A percentile compares a stretch with the other conserved stretches of the same genome.
Evolutionary conservation across 2,888 invertebrate genomes (phyloP).

Genomic region (Nemotelus nigrinus): DNA sequence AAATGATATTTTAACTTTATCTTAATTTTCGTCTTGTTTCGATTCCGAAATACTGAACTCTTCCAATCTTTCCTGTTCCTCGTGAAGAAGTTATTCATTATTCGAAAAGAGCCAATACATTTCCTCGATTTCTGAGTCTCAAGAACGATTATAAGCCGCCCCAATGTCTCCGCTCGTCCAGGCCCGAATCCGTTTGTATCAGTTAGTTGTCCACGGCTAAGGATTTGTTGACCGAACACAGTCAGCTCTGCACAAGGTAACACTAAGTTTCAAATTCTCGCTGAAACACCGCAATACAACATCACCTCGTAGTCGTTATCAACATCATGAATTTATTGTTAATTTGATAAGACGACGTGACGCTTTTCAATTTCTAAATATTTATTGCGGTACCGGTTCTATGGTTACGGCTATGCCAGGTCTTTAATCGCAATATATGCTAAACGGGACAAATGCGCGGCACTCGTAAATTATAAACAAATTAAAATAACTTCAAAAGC

Average conservation of each 20-base stretch:
- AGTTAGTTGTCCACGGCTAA: too few relatives aligned
- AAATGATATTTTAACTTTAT: conserved; percentile 51
- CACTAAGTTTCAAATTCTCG: background rate
- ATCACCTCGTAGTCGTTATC: conserved; percentile 38
- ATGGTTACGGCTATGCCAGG: background rate
- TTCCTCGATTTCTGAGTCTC: conserved; percentile 19
- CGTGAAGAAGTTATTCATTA: conserved; percentile 15
- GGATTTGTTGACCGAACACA: conserved; percentile 24
- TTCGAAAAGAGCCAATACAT: conserved; percentile 39
- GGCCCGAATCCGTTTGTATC: background rate
- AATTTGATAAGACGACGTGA: conserved; percentile 48
- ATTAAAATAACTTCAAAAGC: conserved; percentile 34
- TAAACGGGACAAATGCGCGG: conserved; percentile 49
- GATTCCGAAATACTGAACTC: conserved; percentile 38
- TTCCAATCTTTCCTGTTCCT: conserved; percentile 35
- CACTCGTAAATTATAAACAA: conserved; percentile 45
- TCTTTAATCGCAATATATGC: conserved; percentile 49
- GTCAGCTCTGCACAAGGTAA: conserved; percentile 14
- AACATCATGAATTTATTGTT: conserved; percentile 50
- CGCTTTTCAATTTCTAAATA: conserved; percentile 27
- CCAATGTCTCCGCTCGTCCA: conserved; percentile 26
- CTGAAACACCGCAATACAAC: background rate
- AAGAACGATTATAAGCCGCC: conserved; percentile 34
- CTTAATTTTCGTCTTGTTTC: conserved; percentile 50
- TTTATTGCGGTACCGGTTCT: conserved; percentile 27